These are phyloP conservation scores for Esperia sulphurella DNA, from an alignment of 2,888 invertebrate species.

Conservation along the genomic window DNA sequence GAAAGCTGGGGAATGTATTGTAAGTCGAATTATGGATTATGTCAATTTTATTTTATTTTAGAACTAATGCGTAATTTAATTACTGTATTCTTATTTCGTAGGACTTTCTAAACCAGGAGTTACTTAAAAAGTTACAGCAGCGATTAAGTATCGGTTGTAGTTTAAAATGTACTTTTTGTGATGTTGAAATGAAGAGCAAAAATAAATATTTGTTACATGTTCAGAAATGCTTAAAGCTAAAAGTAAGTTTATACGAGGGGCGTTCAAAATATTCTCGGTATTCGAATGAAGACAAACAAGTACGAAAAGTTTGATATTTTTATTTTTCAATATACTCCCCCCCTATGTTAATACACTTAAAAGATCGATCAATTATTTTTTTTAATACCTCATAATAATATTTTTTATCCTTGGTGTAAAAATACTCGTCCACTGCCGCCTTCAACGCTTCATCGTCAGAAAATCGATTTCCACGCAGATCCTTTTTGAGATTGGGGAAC, in stretches of 20 bases:
- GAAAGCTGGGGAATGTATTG: slow-evolving; percentile 52
- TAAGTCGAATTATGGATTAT: slow-evolving; percentile 39
- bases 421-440: too few species aligned
- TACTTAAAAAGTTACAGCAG: slow-evolving; percentile 27
- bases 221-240: slow-evolving; percentile 27
- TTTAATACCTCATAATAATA: too few species aligned
- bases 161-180: slow-evolving; percentile 39
- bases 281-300: too few species aligned
- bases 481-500: too few species aligned
- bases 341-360: too few species aligned
- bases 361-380: too few species aligned
- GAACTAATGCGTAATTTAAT: background rate
- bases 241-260: slow-evolving; percentile 21
- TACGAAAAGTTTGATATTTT: too few species aligned
- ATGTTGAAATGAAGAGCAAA: slow-evolving; percentile 21
- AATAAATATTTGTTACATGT: slow-evolving; percentile 33
- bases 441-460: too few species aligned
- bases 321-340: too few species aligned
- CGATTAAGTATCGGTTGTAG: slow-evolving; percentile 22
- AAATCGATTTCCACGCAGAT: too few species aligned
- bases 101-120: slow-evolving; percentile 30
- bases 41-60: background rate
- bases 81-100: slow-evolving; percentile 12
- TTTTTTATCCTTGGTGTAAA: too few species aligned
- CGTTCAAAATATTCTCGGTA: too few species aligned